Evolutionary conservation across 2,888 invertebrate species (phyloP).

Genomic region (Hecatera dysodea): DNA sequence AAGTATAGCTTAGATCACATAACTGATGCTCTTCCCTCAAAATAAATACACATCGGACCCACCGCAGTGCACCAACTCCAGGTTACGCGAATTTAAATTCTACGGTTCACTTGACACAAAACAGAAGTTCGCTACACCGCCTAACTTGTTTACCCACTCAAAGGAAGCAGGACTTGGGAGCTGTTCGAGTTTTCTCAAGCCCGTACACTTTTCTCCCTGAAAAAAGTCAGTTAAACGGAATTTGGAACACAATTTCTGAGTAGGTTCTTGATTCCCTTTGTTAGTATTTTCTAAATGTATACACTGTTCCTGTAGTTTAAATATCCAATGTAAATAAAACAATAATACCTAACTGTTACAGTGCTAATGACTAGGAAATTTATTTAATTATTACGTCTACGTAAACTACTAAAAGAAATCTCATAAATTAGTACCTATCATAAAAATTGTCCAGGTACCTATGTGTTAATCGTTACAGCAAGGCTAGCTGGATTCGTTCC

Average conservation of each 20-base stretch:
- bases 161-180: slow-evolving; percentile 68
- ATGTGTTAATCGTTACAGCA: no score
- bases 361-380: no score
- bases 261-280: slow-evolving; percentile 26
- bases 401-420: no score
- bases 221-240: slow-evolving; percentile 58
- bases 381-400: no score
- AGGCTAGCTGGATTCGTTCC: no score
- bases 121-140: slow-evolving; percentile 67
- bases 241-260: slow-evolving; percentile 49
- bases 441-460: no score
- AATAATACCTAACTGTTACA: no score
- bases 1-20: slow-evolving; percentile 25
- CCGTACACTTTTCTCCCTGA: slow-evolving; percentile 55
- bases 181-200: slow-evolving; percentile 66
- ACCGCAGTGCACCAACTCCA: slow-evolving; percentile 61
- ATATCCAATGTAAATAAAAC: no score
- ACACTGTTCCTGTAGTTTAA: background rate
- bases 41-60: slow-evolving; percentile 59
- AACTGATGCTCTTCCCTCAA: slow-evolving; percentile 45
- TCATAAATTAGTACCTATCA: no score
- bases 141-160: slow-evolving; percentile 71
- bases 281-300: slow-evolving; percentile 9
- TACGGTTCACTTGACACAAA: slow-evolving; percentile 68
- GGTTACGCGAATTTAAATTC: slow-evolving; percentile 67